Evolutionary conservation across 2,113 vertebrate genomes (phyloP).

Genomic region (Neolamprologus fasciatus): DNA sequence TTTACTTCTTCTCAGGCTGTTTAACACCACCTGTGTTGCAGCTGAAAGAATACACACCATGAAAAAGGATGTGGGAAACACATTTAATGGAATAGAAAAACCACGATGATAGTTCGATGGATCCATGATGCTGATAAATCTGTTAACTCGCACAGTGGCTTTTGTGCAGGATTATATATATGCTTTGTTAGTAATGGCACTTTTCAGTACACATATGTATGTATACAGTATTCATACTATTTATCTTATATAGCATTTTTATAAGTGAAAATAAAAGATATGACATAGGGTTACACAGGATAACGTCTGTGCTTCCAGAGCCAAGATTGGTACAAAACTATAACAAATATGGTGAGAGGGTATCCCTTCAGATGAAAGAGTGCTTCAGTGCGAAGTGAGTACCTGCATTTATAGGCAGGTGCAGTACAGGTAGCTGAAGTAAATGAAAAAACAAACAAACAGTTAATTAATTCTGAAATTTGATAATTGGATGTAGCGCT

Average conservation of each 20-base stretch:
- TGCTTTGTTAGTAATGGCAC: background rate
- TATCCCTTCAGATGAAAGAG: background rate
- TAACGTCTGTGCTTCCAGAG: background rate
- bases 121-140: background rate
- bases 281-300: background rate
- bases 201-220: background rate
- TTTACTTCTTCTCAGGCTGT: background rate
- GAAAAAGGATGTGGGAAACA: background rate
- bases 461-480: background rate
- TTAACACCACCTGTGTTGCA: background rate
- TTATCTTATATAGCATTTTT: background rate
- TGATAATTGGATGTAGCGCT: accelerated
- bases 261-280: background rate
- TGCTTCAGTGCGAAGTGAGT: background rate
- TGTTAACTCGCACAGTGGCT: background rate
- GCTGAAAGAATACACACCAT: background rate
- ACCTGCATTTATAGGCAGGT: background rate
- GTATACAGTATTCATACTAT: background rate
- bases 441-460: background rate
- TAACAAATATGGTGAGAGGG: background rate
- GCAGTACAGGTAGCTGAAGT: background rate
- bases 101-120: accelerated
- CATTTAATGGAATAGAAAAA: background rate
- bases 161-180: background rate
- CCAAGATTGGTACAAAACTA: background rate